Evolutionary conservation across 2,113 vertebrate species (phyloP).

Genomic region (Tragelaphus strepsiceros): DNA sequence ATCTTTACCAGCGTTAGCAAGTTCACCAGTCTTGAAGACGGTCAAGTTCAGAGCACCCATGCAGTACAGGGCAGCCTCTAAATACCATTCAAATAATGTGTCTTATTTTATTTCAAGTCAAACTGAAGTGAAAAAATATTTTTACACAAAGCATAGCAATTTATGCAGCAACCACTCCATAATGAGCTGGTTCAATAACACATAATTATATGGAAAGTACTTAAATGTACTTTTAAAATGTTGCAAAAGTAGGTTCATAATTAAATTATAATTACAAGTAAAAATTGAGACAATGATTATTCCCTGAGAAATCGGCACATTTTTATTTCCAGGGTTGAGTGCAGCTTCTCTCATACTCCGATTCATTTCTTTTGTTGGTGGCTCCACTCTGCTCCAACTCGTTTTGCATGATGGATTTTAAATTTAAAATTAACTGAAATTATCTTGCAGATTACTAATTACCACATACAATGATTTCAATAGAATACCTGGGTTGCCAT

Average conservation of each 20-base stretch:
- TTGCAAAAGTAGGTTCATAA: conserved; percentile 70
- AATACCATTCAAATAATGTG: conserved; percentile 32
- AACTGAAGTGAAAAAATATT: conserved; percentile 70
- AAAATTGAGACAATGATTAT: conserved; percentile 68
- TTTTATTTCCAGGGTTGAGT: conserved; percentile 27
- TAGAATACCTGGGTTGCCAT: conserved; percentile 47
- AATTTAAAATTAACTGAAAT: conserved; percentile 52
- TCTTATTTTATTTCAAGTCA: conserved; percentile 64
- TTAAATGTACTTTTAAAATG: conserved; percentile 74
- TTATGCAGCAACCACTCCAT: conserved; percentile 52
- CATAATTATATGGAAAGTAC: conserved; percentile 75
- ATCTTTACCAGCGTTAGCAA: background rate
- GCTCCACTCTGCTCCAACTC: conserved; percentile 1
- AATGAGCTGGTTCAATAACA: conserved; percentile 73
- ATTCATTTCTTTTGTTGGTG: conserved; percentile 51
- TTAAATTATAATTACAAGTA: conserved; percentile 79
- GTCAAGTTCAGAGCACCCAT: background rate
- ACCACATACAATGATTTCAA: conserved; percentile 41
- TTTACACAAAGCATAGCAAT: conserved; percentile 71
- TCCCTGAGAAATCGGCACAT: conserved; percentile 51
- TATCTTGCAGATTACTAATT: conserved; percentile 60
- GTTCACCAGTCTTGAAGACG: background rate
- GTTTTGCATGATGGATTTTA: conserved; percentile 65
- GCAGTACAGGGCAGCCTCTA: background rate
- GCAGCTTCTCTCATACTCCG: background rate